Base-by-base conservation (phyloP, 2,797 vertebrate genomes). In the Sebastiscus tertius region DNA sequence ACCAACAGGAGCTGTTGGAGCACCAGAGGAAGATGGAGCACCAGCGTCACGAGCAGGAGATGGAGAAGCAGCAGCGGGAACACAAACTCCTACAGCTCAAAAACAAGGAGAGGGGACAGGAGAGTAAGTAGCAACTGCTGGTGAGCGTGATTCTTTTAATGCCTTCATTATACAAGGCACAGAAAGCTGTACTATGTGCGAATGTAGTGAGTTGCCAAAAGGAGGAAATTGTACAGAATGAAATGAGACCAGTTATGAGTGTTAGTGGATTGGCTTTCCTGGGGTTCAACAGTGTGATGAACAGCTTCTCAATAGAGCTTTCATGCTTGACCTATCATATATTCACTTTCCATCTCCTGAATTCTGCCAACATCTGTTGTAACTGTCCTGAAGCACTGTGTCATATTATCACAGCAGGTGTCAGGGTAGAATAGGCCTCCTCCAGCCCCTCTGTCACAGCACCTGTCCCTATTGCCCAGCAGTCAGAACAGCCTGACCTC, bases 81-180 rank as follows among this genome's bases (percentile, higher is more conserved):
- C 97, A 98, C 92, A 99, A 99, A 90, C 96, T 99, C 49, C 96
- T 95, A 63, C 97, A 97, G 92, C 97, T 99, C 33, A 99, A 99
- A 91, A 97, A 99, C 96, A 99, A 99, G 94, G 98, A 99, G 92
- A 96, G 98, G 52, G 97, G 98, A 77, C 98, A 99, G 83, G 98
- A 99, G 94, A 99, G 98, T 99, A 87, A 98, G 98, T 97, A 55
- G 3, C 7, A 58, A 6, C 59, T 31, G 13, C 26, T 3, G 1
- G n/a, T 7, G 4, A 66, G n/a, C 12, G 0, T 3, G 22, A 34
- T 16, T 14, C 18, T n/a, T 31, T 42, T 14, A 58, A 27, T 33
- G 9, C 13, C 34, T 26, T 39, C 24, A 36, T 22, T 24, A 24
- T 39, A 31, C 34, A 16, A 26, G 8, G 26, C 18, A 34, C 29